Evolutionary conservation across 2,113 vertebrate species (phyloP).

Genomic region (Pimephales promelas): DNA sequence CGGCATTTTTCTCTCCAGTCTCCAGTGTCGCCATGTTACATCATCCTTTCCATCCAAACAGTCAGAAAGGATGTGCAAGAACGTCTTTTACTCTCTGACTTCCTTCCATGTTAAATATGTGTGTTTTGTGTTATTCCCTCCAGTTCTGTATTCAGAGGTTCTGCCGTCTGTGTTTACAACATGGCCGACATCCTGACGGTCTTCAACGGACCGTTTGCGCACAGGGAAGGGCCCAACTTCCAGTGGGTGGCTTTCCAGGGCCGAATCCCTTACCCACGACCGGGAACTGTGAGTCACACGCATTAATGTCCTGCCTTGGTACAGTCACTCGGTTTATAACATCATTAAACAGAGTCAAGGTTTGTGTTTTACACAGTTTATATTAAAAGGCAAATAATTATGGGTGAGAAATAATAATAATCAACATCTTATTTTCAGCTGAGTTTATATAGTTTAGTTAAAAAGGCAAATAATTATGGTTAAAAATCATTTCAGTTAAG

Average conservation of each 20-base stretch:
- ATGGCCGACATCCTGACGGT: slow-evolving; percentile 96
- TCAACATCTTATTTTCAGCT: neutral
- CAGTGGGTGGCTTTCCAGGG: slow-evolving; percentile 96
- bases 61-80: neutral
- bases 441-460: neutral
- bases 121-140: slow-evolving; percentile 38
- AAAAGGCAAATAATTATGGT: too few species aligned
- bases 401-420: neutral
- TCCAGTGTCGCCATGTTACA: neutral
- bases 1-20: neutral
- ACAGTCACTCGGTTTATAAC: neutral
- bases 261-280: slow-evolving; percentile 93
- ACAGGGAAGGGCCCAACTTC: slow-evolving; percentile 95
- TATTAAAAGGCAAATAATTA: neutral
- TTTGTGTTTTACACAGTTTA: neutral
- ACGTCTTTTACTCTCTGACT: neutral
- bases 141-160: slow-evolving; percentile 98
- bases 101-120: neutral
- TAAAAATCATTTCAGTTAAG: too few species aligned
- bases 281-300: slow-evolving; percentile 89
- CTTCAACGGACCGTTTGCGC: slow-evolving; percentile 97
- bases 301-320: neutral
- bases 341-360: neutral
- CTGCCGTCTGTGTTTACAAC: slow-evolving; percentile 95
- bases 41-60: neutral